Percentiles rank a stretch among this genome's conserved stretches.
Conservation (phyloP, 2,888 invertebrate genomes). For the Brenthis ino region DNA sequence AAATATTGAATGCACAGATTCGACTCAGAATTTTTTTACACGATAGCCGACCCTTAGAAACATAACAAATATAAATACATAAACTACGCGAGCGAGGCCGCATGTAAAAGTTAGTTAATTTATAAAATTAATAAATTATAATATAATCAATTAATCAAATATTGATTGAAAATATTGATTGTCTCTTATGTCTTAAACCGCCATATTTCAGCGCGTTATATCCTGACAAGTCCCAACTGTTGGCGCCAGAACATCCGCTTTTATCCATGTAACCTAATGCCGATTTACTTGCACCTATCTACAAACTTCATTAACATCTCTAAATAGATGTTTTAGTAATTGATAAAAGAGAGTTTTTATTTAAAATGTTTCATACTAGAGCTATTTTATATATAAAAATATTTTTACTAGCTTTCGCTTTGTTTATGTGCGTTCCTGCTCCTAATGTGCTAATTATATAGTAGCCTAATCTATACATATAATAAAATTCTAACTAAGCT, state of each 20-base stretch:
- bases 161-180: background rate
- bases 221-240: conserved; percentile 58
- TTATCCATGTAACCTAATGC: conserved; percentile 40
- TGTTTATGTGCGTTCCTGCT: too few species aligned
- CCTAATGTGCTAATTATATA: too few species aligned
- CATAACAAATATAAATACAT: too few species aligned
- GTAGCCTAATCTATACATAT: too few species aligned
- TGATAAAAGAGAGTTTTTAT: background rate
- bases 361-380: background rate
- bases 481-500: too few species aligned
- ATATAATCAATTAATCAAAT: background rate
- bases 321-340: conserved; percentile 27
- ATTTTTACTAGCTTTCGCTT: too few species aligned
- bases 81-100: too few species aligned
- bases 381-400: too few species aligned
- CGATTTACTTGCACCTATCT: conserved; percentile 37
- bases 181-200: conserved; percentile 36
- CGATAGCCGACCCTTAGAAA: too few species aligned
- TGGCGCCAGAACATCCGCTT: conserved; percentile 49
- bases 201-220: conserved; percentile 36
- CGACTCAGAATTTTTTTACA: too few species aligned
- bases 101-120: background rate
- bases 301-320: conserved; percentile 30
- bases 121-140: background rate
- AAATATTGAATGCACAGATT: too few species aligned